A percentile compares a stretch with the other conserved stretches of the same genome.
Evolutionary conservation across 1,140 invertebrate genomes (phyloP).

Genomic region (Drosophila pandora): DNA sequence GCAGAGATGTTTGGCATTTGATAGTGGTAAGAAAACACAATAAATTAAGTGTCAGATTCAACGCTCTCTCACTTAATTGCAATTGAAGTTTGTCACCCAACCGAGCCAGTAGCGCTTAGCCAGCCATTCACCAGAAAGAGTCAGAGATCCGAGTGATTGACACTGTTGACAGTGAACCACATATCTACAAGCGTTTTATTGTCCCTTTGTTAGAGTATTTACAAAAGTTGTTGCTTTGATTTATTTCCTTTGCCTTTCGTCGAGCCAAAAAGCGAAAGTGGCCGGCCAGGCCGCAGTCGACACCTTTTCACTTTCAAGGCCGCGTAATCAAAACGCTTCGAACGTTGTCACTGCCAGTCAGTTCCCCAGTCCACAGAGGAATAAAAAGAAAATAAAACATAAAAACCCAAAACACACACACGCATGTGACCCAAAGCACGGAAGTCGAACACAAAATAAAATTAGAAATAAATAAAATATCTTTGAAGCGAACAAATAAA

Average conservation of each 20-base stretch:
- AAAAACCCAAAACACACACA: conserved; percentile 41
- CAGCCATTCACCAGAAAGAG: background rate
- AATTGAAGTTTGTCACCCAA: conserved; percentile 61
- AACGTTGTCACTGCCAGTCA: conserved; percentile 47
- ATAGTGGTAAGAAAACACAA: conserved; percentile 24
- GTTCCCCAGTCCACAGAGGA: conserved; percentile 2
- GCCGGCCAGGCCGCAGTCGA: conserved; percentile 55
- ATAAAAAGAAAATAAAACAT: conserved; percentile 24
- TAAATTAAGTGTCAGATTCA: conserved; percentile 59
- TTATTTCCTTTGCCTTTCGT: conserved; percentile 17
- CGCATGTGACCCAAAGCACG: conserved; percentile 74
- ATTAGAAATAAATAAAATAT: conserved; percentile 47
- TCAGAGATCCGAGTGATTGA: background rate
- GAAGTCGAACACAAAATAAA: conserved; percentile 58
- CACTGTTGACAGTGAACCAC: background rate
- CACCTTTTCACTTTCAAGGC: conserved; percentile 83
- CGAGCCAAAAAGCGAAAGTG: conserved; percentile 80
- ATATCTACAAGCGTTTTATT: conserved; percentile 8
- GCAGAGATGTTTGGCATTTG: conserved; percentile 63
- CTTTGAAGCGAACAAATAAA: conserved; percentile 45
- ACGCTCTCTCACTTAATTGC: conserved; percentile 60
- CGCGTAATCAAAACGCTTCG: conserved; percentile 68
- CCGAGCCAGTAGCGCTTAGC: conserved; percentile 8
- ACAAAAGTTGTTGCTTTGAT: conserved; percentile 14
- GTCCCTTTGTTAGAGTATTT: conserved; percentile 2